Evolutionary conservation across 2,888 invertebrate genomes (phyloP), one percentile per base, ranked within the genome.

Genomic region (Drosophila nigricruria): DNA sequence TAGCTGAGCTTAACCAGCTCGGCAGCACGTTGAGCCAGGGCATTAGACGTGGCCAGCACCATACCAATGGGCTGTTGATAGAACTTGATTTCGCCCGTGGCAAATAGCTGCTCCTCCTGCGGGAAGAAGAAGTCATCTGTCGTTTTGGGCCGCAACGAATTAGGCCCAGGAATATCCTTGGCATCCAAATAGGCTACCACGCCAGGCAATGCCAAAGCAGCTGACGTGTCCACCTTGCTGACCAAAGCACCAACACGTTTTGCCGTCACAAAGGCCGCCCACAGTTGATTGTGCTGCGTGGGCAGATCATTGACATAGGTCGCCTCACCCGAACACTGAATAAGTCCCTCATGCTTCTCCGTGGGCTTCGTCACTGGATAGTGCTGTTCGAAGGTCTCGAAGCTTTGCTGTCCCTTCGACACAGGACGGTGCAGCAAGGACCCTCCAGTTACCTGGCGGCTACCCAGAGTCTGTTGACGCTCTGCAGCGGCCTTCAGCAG

Each of bases 281-380:
- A 93, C 0, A 97, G 94, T 93, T 97, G 96, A 70, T 95, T 94
- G 0, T 94, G 94, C 54, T 94, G 93, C 0, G 93, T 93, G 25
- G 96, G 95, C 27, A 96, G 93, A 90, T 98, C 98, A 89, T 96
- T 96, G 20, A 96, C 93, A 92, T 96, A 98, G 63, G 95, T 94
- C 0, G 96, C 96, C 91, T 97, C 96, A 1, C 97, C 98, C 81
- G 94, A 93, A 75, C 95, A 95, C 81, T 95, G 95, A 43, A 94
- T 93, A 9, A 95, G 91, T 0, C 96, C 95, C 92, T 97, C 97
- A 34, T 96, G 79, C 91, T 97, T 97, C 0, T 95, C 94, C 10
- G 97, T 93, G 0, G 97, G 96, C 88, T 97, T 94, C 72, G 95
- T 96, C n/a, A 97, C 88, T 1, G 97, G 97, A 94, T 96, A 97